Evolutionary conservation across 2,888 invertebrate genomes (phyloP).

Genomic region (Podabrus alpinus): DNA sequence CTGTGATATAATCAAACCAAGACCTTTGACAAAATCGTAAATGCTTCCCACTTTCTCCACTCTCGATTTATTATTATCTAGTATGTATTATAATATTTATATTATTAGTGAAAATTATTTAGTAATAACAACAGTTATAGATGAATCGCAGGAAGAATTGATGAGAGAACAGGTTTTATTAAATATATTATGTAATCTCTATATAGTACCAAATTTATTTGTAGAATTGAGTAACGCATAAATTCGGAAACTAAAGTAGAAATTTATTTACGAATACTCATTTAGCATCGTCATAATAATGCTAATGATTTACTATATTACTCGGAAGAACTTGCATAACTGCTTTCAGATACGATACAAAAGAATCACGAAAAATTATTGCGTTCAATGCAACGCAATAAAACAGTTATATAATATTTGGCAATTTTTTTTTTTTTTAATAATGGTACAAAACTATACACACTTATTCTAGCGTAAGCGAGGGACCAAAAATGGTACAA

Average conservation of each 20-base stretch:
- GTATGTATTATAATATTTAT: background rate
- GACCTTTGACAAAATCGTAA: conserved; percentile 16
- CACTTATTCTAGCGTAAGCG: too few species aligned
- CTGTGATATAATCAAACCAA: background rate
- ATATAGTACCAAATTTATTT: background rate
- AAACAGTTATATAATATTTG: background rate
- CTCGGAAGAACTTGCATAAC: background rate
- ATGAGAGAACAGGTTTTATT: background rate
- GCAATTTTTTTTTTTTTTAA: background rate
- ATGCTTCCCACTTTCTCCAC: conserved; percentile 14
- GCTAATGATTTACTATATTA: background rate
- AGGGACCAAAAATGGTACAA: too few species aligned
- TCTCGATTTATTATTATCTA: background rate
- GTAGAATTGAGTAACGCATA: background rate
- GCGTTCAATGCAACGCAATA: background rate
- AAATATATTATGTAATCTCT: background rate
- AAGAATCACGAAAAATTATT: background rate
- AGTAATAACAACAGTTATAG: background rate
- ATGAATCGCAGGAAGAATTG: background rate
- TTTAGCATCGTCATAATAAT: background rate
- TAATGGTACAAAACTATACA: background rate
- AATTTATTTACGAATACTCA: background rate
- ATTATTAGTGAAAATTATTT: background rate
- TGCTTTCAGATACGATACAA: background rate
- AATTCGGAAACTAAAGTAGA: background rate